Evolutionary conservation across 2,113 vertebrate genomes (phyloP).

Genomic region (Peucedramus taeniatus): DNA sequence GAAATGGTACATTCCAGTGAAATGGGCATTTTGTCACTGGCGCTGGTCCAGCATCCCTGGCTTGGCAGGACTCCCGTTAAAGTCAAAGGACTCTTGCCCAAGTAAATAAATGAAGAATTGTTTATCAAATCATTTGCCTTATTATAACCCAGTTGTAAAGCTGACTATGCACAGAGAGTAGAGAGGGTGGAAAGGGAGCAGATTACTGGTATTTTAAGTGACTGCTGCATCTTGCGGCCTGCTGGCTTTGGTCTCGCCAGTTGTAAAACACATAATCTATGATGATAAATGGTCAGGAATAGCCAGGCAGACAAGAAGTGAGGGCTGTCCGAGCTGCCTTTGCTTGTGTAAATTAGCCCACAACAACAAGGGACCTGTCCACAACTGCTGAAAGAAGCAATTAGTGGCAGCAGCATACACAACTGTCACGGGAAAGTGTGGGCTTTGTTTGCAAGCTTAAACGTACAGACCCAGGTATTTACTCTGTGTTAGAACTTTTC

Average conservation of each 20-base stretch:
- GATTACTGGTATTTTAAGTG: constrained; percentile 24
- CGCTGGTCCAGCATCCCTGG: neutral
- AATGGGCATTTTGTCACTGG: constrained; percentile 11
- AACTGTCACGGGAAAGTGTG: neutral
- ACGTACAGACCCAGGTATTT: constrained; percentile 39
- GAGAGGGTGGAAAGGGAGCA: neutral
- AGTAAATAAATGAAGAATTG: constrained; percentile 44
- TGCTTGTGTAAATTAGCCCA: constrained; percentile 66
- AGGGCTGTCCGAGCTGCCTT: constrained; percentile 51
- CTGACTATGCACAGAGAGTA: neutral
- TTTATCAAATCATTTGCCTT: constrained; percentile 19
- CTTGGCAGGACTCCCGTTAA: neutral
- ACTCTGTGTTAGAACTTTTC: constrained; percentile 26
- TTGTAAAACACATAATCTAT: constrained; percentile 33
- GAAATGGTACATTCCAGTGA: neutral
- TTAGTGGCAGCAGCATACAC: constrained; percentile 44
- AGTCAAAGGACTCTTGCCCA: neutral
- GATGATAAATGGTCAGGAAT: constrained; percentile 63
- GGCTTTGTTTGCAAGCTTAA: constrained; percentile 43
- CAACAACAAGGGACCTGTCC: neutral
- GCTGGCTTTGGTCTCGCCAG: neutral
- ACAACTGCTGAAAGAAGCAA: constrained; percentile 57
- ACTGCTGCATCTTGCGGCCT: constrained; percentile 14
- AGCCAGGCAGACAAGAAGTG: neutral
- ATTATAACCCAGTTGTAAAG: neutral